phyloP scores from a whole-genome alignment of 2,888 invertebrate genomes.

The Rhagophthalmus giganteus region DNA sequence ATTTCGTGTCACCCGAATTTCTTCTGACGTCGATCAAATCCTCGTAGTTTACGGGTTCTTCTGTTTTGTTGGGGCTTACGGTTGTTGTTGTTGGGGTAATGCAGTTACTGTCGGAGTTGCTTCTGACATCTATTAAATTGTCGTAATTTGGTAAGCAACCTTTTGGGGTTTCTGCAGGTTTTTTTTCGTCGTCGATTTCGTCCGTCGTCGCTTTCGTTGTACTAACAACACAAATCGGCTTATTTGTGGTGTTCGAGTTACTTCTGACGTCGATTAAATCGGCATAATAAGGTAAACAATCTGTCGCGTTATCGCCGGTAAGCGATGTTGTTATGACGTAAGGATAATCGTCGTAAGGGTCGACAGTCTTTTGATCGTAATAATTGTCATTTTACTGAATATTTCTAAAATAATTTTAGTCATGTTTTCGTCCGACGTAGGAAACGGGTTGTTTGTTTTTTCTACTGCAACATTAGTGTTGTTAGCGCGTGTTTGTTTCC shows the following conservation, averaged over 20 bases:
- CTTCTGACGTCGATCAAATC: slow-evolving; percentile 5
- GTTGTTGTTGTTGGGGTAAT: neutral
- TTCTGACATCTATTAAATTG: slow-evolving; percentile 8
- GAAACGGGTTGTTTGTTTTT: no score
- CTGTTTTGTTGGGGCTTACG: neutral
- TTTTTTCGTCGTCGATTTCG: neutral
- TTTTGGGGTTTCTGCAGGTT: neutral
- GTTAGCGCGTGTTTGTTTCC: no score
- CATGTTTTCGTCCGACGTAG: no score
- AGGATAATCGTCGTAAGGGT: neutral
- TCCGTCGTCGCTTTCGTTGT: no score
- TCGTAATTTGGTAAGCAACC: slow-evolving; percentile 6
- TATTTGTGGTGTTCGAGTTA: neutral
- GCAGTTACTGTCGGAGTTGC: neutral
- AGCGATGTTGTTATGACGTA: neutral
- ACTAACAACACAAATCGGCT: neutral
- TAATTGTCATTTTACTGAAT: neutral
- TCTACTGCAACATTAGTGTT: no score
- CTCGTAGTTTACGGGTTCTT: neutral
- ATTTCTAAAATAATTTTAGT: no score
- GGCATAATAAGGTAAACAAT: slow-evolving; percentile 2
- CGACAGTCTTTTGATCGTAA: neutral
- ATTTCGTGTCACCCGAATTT: neutral
- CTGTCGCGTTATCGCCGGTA: neutral
- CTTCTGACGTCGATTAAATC: slow-evolving; percentile 7